Conservation (phyloP, 23 tunicate species). For the Ascidia mentula region DNA sequence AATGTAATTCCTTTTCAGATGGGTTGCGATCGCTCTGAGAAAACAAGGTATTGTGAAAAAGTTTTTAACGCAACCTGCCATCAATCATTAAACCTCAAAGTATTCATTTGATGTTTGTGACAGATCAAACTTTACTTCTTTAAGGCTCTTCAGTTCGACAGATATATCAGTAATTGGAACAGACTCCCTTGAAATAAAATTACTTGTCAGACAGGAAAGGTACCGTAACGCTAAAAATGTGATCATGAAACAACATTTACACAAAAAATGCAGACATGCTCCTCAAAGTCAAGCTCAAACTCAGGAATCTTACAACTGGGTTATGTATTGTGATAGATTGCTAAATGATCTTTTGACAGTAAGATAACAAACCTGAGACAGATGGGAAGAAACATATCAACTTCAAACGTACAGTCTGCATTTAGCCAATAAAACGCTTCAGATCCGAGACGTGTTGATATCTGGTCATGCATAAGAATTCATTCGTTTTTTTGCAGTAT, state of each 20-base stretch:
- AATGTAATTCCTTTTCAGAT: not conserved
- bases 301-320: no score
- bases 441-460: conserved; percentile 47
- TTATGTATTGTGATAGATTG: no score
- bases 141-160: conserved; percentile 15
- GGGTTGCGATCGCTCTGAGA: not conserved
- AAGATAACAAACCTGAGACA: conserved; percentile 36
- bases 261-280: no score
- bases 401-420: conserved; percentile 59
- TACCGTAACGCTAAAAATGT: no score
- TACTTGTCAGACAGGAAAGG: no score
- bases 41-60: not conserved
- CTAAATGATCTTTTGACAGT: no score
- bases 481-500: not conserved
- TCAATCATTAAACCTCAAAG: not conserved
- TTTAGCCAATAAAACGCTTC: conserved; percentile 84
- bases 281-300: no score
- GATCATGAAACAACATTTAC: no score
- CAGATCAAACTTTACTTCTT: conserved; percentile 17
- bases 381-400: conserved; percentile 66
- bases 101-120: not conserved
- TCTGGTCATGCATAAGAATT: not conserved
- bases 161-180: conserved; percentile 24
- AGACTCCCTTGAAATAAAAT: conserved; percentile 19
- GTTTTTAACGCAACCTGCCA: not conserved